Evolutionary conservation across 2,797 vertebrate species (phyloP), one percentile per base, ranked within the genome.

Genomic region (Falco columbarius): DNA sequence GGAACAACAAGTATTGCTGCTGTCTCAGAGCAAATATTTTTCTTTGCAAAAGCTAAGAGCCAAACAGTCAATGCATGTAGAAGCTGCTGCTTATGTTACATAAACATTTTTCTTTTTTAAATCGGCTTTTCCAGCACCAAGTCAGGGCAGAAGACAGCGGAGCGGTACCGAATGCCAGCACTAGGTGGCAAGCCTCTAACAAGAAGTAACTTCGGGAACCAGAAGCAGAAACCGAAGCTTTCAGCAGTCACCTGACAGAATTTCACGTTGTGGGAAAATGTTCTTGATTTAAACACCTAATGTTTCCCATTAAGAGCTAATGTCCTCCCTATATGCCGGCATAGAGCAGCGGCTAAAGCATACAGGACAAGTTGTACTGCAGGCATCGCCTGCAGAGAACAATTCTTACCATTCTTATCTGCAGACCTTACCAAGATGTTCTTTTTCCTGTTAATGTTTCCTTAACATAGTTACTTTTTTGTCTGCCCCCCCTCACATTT

Each of bases 111-210:
- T 38, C 10, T 38, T 38, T 10, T 5, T 2, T 2, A 5, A 58
- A 19, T 27, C 16, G 29, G 62, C 34, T 55, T 32, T n/a, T 20
- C 12, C 79, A 4, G 55, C 51, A 7, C 46, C 0, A 12, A 30
- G 27, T 12, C 17, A 11, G 6, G 55, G 21, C 42, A 14, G 23
- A 36, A 59, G 72, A 7, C 8, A 20, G 29, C n/a, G 30, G 38
- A 74, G 90, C 94, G 94, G 32, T 96, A 49, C 95, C 63, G 46
- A 1, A 13, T 1, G 10, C 5, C 3, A 86, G 94, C 98, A 90
- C 97, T 97, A 98, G 98, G 97, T 98, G 98, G 98, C 97, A 86
- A 63, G 89, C 54, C 63, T 67, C 93, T 85, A 97, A 97, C 96
- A 88, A 87, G 86, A 96, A 96, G 49, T 9, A 9, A 23, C 26